Evolutionary conservation across 2,113 vertebrate genomes (phyloP), one percentile per base, ranked within the genome.

Genomic region (Osmerus eperlanus): DNA sequence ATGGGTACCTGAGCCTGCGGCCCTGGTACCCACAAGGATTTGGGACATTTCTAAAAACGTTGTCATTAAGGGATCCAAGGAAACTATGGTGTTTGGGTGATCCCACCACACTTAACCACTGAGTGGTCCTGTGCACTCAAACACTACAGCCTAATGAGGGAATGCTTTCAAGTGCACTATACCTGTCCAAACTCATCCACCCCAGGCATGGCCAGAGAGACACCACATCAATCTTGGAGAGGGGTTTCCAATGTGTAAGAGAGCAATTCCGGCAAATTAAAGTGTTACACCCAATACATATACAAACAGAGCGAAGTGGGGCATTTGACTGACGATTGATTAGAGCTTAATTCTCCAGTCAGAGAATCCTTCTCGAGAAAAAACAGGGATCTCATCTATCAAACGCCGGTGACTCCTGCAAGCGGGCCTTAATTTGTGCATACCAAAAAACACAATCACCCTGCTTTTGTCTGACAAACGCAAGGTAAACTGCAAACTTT

Each of bases 381-480:
- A 54, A 32, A 25, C 23, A 15, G 28, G 67, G 28, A 59, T 21
- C 28, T 41, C 29, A 18, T 69, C 41, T 52, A 60, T 70, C 68
- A 70, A 41, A 70, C 18, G 25, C 28, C 8, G 14, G 18, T 19
- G 28, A 8, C 8, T 52, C 15, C 1, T 29, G n/a, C 7, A 12
- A 25, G 21, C 47, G 13, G 28, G 19, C n/a, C 4, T 25, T 61
- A 21, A 52, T 29, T 25, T 53, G 65, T 25, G 19, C 21, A 14
- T 16, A 28, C 47, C 67, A 4, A 23, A 32, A 53, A 66, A 15
- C 16, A 65, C 63, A 55, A 66, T 52, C 63, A 51, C 55, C 52
- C 65, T 14, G 65, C 59, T 70, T 74, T 72, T 68, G 25, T 65
- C 75, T 78, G 78, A 74, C 75, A 78, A 67, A 32, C 19, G 21